Evolutionary conservation across 2,888 invertebrate genomes (phyloP).

Genomic region (Eristalis pertinax): DNA sequence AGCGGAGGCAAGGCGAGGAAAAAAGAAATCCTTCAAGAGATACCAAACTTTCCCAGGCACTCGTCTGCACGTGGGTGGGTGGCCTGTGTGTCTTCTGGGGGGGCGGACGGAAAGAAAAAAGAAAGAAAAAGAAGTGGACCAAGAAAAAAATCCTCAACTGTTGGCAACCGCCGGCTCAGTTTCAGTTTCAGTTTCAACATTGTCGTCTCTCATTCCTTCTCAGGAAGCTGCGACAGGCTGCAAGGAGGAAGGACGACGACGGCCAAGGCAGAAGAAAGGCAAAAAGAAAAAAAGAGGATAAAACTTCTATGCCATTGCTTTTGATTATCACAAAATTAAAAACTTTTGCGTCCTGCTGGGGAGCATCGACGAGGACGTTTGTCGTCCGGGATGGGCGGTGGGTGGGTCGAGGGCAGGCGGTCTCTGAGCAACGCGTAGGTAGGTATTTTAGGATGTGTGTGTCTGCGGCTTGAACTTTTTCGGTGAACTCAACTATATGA

Average conservation of each 20-base stretch:
- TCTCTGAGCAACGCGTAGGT: background rate
- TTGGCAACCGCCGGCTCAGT: conserved; percentile 63
- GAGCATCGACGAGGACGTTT: conserved; percentile 24
- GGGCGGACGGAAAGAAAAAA: background rate
- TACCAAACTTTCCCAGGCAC: conserved; percentile 48
- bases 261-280: background rate
- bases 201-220: conserved; percentile 46
- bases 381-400: background rate
- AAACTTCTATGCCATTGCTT: conserved; percentile 72
- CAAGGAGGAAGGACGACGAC: background rate
- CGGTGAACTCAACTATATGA: conserved; percentile 39
- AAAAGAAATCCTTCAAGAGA: conserved; percentile 53
- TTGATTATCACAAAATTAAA: conserved; percentile 73
- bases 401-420: background rate
- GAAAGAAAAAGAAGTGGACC: background rate
- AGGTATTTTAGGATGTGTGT: conserved; percentile 34
- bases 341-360: conserved; percentile 67
- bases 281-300: conserved; percentile 20
- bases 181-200: conserved; percentile 69
- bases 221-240: background rate
- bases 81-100: conserved; percentile 7
- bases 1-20: background rate
- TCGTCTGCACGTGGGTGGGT: background rate
- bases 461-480: conserved; percentile 46
- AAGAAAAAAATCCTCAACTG: conserved; percentile 24